A percentile compares a stretch with the other conserved stretches of the same genome.
These are phyloP conservation scores for human DNA, from an alignment of 2,113 vertebrate species.

Conservation along the genomic window GRCh38 chr1:97355501-97356000, in stretches of 20 bases:
- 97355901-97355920: not conserved
- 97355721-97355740: not conserved
- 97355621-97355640: not conserved
- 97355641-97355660: not conserved
- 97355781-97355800: not conserved
- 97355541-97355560: no score
- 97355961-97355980: not conserved
- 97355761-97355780: not conserved
- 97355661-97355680: not conserved
- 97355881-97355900: not conserved
- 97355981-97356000: not conserved
- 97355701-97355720: not conserved
- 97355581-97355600: not conserved
- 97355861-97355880: not conserved
- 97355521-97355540: not conserved
- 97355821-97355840: not conserved
- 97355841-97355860: not conserved
- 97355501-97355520: not conserved
- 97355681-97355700: not conserved
- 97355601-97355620: no score
- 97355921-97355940: not conserved
- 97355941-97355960: not conserved
- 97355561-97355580: not conserved
- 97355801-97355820: not conserved
- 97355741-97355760: not conserved